phyloP scores from a whole-genome alignment of 2,888 invertebrate species.

The Gryllus longicercus region DNA sequence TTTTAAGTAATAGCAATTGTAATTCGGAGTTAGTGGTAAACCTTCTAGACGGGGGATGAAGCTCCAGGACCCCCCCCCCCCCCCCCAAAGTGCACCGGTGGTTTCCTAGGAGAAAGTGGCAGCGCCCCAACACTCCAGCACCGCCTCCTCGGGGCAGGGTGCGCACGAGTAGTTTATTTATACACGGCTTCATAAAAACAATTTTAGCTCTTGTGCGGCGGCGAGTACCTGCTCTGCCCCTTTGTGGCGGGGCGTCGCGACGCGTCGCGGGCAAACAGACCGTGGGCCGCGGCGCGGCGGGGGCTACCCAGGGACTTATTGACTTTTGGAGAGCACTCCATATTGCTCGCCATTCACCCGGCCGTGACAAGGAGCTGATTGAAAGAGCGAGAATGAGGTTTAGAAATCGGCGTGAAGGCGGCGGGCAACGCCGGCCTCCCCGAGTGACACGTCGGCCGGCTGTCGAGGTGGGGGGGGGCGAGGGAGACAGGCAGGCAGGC shows the following conservation, averaged over 20 bases:
- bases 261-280: neutral
- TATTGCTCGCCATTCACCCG: neutral
- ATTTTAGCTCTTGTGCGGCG: constrained; percentile 17
- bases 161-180: constrained; percentile 4
- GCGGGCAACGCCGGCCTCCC: neutral
- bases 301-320: neutral
- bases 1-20: no score
- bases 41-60: no score
- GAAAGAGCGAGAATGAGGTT: constrained; percentile 17
- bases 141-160: neutral
- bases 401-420: constrained; percentile 17
- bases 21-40: no score
- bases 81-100: no score
- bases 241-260: neutral
- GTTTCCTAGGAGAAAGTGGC: neutral
- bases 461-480: neutral
- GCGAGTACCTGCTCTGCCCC: neutral
- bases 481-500: neutral
- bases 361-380: neutral
- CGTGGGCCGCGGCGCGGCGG: neutral
- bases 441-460: neutral
- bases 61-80: no score
- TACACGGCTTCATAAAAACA: constrained; percentile 17
- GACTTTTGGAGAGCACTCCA: neutral
- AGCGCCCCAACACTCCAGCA: neutral